Conservation (phyloP, 2,113 vertebrate genomes). For the Peromyscus maniculatus region DNA sequence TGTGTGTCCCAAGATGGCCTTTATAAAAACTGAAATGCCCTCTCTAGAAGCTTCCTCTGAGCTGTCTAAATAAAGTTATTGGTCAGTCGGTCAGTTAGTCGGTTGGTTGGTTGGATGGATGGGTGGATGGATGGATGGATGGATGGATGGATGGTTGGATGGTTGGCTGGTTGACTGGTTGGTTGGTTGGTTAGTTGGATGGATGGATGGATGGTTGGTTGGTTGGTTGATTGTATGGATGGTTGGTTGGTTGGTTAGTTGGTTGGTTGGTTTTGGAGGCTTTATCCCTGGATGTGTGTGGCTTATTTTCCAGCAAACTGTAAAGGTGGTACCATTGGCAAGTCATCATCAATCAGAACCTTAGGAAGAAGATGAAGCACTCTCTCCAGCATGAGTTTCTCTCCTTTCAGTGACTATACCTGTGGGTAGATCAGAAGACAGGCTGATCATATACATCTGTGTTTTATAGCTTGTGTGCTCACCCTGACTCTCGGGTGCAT, state of each 20-base stretch:
- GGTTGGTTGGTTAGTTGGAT: too few relatives aligned
- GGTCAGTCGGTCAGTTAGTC: too few relatives aligned
- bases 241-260: too few relatives aligned
- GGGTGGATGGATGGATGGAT: too few relatives aligned
- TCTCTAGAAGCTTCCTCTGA: constrained; percentile 8
- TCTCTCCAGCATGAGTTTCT: not conserved
- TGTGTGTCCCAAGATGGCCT: not conserved
- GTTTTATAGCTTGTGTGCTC: not conserved
- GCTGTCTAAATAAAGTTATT: not conserved
- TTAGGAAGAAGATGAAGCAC: not conserved
- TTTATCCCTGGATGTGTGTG: not conserved
- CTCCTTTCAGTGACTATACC: not conserved
- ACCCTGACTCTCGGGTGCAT: too few relatives aligned
- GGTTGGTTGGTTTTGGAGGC: not conserved
- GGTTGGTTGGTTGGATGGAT: too few relatives aligned
- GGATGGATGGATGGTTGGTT: too few relatives aligned
- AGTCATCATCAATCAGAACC: not conserved
- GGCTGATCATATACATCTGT: not conserved
- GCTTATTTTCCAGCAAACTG: constrained; percentile 16
- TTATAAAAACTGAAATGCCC: constrained; percentile 2
- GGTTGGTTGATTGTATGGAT: too few relatives aligned
- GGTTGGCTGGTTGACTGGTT: too few relatives aligned
- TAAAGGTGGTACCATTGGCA: not conserved
- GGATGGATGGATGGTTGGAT: too few relatives aligned
- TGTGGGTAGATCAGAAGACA: not conserved